These are phyloP conservation scores for Sarcophaga bullata DNA, from an alignment of 1,140 invertebrate genomes.

Conservation along the genomic window DNA sequence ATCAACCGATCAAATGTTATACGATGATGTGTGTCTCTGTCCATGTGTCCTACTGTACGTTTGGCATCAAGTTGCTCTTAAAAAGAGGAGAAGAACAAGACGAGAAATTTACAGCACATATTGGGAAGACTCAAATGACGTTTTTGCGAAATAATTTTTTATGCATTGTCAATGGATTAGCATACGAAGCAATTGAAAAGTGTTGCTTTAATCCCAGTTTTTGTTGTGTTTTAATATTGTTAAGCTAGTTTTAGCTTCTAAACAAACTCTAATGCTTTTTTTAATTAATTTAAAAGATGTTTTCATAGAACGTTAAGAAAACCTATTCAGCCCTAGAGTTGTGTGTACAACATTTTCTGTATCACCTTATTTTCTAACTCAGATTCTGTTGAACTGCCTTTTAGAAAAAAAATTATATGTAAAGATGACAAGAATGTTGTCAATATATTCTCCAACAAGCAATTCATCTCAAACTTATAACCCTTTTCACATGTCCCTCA, in stretches of 20 bases:
- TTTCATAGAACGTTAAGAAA: too few relatives aligned
- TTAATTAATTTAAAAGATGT: too few relatives aligned
- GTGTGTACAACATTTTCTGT: too few relatives aligned
- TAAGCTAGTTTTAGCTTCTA: neutral
- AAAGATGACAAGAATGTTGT: constrained; percentile 1
- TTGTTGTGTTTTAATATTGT: neutral
- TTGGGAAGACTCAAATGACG: neutral
- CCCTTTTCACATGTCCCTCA: neutral
- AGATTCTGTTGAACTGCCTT: neutral
- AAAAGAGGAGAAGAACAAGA: neutral
- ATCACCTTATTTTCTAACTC: neutral
- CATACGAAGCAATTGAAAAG: neutral
- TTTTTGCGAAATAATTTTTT: neutral
- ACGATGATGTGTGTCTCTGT: constrained; percentile 27
- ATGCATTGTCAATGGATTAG: neutral
- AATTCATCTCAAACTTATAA: neutral
- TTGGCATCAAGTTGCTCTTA: constrained; percentile 37
- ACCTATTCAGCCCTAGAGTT: too few relatives aligned
- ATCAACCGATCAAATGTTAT: constrained; percentile 22
- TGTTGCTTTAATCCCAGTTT: neutral
- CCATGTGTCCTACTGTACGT: constrained; percentile 33
- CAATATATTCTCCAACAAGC: neutral
- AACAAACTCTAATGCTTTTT: too few relatives aligned
- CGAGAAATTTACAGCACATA: neutral
- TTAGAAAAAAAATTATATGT: neutral